Evolutionary conservation across 2,113 vertebrate genomes (phyloP).

Genomic region (Aldabrachelys gigantea): DNA sequence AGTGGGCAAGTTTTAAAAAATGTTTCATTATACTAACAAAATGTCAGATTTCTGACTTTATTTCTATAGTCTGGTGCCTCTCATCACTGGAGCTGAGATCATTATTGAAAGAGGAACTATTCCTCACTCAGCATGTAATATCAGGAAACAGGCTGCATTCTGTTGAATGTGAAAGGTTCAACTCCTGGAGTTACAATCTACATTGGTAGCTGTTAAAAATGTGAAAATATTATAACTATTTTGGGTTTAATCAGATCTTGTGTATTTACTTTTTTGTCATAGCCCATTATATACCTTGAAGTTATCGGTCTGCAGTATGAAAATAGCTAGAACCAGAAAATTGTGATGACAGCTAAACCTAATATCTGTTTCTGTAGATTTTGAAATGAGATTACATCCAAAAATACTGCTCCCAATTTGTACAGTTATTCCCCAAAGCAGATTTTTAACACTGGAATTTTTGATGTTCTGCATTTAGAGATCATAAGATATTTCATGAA

Average conservation of each 20-base stretch:
- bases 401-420: not conserved
- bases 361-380: not conserved
- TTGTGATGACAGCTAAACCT: not conserved
- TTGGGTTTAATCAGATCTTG: not conserved
- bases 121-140: not conserved
- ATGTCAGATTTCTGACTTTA: not conserved
- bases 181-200: not conserved
- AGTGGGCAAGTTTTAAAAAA: not conserved
- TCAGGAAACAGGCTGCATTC: not conserved
- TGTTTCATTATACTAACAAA: not conserved
- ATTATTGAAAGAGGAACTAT: not conserved
- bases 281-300: not conserved
- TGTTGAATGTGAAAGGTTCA: not conserved
- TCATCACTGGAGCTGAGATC: not conserved
- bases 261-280: not conserved
- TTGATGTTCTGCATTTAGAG: not conserved
- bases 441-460: not conserved
- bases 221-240: not conserved
- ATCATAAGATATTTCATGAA: not conserved
- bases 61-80: not conserved
- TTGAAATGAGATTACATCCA: not conserved
- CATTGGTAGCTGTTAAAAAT: not conserved
- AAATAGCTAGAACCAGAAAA: not conserved
- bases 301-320: not conserved
- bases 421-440: not conserved